Evolutionary conservation across 2,888 invertebrate species (phyloP).

Genomic region (Unio delphinus): DNA sequence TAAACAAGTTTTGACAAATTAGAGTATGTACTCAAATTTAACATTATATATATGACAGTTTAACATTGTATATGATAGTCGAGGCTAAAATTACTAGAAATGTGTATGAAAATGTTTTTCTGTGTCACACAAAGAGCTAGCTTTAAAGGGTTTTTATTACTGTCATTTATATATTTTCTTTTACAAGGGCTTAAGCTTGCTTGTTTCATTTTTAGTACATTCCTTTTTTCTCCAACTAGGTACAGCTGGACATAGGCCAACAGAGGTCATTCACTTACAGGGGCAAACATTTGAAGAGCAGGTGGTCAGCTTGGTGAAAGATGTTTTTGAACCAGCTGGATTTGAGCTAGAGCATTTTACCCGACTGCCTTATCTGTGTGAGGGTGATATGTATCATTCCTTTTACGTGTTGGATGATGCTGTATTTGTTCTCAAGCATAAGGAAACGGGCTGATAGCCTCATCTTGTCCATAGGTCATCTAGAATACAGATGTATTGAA

Average conservation of each 20-base stretch:
- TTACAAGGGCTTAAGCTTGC: neutral
- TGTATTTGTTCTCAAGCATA: conserved; percentile 79
- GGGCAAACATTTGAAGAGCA: conserved; percentile 78
- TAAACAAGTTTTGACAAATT: too few relatives aligned
- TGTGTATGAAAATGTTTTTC: too few relatives aligned
- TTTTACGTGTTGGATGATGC: conserved; percentile 92
- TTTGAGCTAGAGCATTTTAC: conserved; percentile 88
- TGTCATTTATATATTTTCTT: neutral
- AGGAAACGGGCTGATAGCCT: conserved; percentile 11
- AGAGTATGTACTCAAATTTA: too few relatives aligned
- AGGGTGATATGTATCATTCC: conserved; percentile 88
- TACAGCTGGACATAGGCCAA: conserved; percentile 76
- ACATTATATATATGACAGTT: too few relatives aligned
- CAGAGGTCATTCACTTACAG: conserved; percentile 66
- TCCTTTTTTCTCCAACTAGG: conserved; percentile 90
- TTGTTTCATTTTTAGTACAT: neutral
- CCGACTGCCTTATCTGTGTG: conserved; percentile 94
- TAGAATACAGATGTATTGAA: neutral
- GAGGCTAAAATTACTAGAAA: too few relatives aligned
- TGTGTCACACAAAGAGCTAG: too few relatives aligned
- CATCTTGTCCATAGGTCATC: neutral
- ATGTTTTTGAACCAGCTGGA: conserved; percentile 79
- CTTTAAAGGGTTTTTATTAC: too few relatives aligned
- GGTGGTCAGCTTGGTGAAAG: conserved; percentile 79
- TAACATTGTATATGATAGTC: too few relatives aligned